Conservation (phyloP, 1,140 invertebrate genomes). For the Sinella curviseta region DNA sequence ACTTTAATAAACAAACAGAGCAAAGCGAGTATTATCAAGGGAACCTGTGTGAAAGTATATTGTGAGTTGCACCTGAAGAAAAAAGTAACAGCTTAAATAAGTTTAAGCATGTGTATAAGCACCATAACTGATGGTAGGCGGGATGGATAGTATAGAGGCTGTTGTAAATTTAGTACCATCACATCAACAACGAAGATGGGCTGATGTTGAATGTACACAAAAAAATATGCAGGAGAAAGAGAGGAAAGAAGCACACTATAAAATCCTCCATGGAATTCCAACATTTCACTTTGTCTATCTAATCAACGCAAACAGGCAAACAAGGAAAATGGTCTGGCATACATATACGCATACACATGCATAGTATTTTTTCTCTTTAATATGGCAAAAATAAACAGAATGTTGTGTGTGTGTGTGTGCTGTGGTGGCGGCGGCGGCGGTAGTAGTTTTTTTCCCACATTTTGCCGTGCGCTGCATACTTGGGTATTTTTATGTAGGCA, state of each 20-base stretch:
- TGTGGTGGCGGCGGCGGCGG: no score
- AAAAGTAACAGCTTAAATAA: constrained; percentile 5
- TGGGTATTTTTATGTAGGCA: no score
- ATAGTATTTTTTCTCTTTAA: no score
- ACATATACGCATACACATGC: no score
- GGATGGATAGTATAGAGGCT: neutral
- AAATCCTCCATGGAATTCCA: neutral
- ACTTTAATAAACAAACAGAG: constrained; percentile 2
- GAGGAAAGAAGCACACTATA: no score
- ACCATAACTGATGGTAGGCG: no score
- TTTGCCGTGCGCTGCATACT: no score
- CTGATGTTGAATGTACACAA: no score
- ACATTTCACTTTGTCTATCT: neutral
- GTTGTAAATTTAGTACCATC: neutral
- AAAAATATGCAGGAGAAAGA: neutral
- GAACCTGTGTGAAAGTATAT: neutral
- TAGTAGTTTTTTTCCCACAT: no score
- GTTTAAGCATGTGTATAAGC: neutral
- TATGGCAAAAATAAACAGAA: no score
- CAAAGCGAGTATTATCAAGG: neutral
- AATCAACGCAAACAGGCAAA: neutral
- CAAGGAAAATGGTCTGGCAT: neutral
- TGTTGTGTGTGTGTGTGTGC: no score
- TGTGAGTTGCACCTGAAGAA: neutral
- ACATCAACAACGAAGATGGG: neutral